Conservation (phyloP, 2,797 vertebrate genomes). For the Huso huso region DNA sequence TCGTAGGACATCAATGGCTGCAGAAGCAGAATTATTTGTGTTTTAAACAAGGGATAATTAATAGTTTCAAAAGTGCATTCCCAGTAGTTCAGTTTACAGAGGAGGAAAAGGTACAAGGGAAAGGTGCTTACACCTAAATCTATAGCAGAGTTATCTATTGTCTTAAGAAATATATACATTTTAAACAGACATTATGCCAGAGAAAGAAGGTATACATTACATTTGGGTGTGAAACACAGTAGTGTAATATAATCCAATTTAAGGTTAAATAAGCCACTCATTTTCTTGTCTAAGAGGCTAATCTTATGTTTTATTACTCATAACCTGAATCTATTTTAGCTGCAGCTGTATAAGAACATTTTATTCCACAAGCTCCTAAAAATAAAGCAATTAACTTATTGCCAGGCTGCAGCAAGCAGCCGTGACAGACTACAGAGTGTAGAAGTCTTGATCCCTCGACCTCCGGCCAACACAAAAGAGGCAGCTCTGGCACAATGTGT, state of each 20-base stretch:
- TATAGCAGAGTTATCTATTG: too few relatives aligned
- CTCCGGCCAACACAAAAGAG: constrained; percentile 52
- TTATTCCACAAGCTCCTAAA: constrained; percentile 32
- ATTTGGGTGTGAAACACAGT: not conserved
- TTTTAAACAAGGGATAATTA: too few relatives aligned
- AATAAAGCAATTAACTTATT: constrained; percentile 70
- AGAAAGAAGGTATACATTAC: not conserved
- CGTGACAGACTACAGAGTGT: constrained; percentile 56
- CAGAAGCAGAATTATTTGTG: too few relatives aligned
- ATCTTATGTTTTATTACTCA: constrained; percentile 1
- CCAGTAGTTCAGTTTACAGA: too few relatives aligned
- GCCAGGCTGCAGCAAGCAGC: constrained; percentile 52
- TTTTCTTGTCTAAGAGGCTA: constrained; percentile 2
- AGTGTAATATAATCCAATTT: not conserved
- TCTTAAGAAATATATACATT: too few relatives aligned
- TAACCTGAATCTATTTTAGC: constrained; percentile 16
- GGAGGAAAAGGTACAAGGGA: too few relatives aligned
- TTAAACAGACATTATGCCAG: too few relatives aligned
- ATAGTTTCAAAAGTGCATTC: too few relatives aligned
- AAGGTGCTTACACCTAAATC: too few relatives aligned
- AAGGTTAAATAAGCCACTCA: not conserved
- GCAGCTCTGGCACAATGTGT: constrained; percentile 58
- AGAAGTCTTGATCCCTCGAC: constrained; percentile 49
- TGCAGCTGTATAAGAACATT: constrained; percentile 13
- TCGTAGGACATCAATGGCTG: too few relatives aligned